phyloP scores from a whole-genome alignment of 1,140 invertebrate genomes.

The Spodoptera frugiperda region DNA sequence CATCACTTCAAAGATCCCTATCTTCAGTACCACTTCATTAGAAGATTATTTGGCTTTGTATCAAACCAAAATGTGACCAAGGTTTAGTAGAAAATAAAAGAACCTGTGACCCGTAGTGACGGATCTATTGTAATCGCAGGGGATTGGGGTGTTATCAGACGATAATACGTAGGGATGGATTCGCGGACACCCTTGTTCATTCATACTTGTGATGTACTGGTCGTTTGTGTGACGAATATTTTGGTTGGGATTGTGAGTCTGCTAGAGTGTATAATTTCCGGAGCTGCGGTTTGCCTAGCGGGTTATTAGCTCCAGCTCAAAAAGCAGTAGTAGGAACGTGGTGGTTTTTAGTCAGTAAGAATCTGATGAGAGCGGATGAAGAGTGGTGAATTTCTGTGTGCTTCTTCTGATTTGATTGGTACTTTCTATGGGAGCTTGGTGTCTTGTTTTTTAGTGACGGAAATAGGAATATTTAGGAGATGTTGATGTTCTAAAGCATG shows the following conservation, averaged over 20 bases:
- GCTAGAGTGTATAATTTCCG: too few relatives aligned
- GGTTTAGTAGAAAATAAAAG: conserved; percentile 69
- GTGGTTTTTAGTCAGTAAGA: too few relatives aligned
- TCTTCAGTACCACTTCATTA: conserved; percentile 30
- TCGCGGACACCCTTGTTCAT: conserved; percentile 35
- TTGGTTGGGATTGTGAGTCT: too few relatives aligned
- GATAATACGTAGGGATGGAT: conserved; percentile 74
- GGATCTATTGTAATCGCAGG: conserved; percentile 73
- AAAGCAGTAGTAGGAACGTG: too few relatives aligned
- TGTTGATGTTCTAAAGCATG: too few relatives aligned
- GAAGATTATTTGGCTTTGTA: conserved; percentile 6
- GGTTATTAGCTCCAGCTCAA: too few relatives aligned
- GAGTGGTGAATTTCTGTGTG: too few relatives aligned
- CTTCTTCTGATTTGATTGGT: background rate
- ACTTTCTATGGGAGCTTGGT: background rate
- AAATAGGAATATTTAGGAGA: too few relatives aligned
- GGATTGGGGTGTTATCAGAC: conserved; percentile 79
- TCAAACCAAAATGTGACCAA: conserved; percentile 66
- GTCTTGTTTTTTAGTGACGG: background rate
- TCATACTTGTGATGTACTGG: conserved; percentile 55
- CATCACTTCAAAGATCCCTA: background rate
- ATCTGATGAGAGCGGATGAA: too few relatives aligned
- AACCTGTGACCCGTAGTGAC: conserved; percentile 68
- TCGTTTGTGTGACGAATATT: background rate
- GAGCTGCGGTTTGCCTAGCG: too few relatives aligned